Evolutionary conservation across 2,797 vertebrate genomes (phyloP), one percentile per base, ranked within the genome.

Genomic region (Morelia viridis): DNA sequence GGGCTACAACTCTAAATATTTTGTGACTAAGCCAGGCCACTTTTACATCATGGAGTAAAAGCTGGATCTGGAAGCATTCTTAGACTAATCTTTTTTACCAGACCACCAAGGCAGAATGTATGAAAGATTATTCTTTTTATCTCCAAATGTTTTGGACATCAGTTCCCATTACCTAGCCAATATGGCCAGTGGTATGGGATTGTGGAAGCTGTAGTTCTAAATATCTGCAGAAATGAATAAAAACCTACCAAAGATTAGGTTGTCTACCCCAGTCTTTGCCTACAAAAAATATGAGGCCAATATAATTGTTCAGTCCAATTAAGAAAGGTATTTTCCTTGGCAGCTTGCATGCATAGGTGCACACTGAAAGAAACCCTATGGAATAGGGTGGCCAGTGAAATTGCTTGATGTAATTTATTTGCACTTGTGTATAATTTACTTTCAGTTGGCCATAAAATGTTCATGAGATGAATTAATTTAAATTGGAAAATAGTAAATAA

Each of bases 401-500:
- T 92, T 58, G 0, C 41, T 0, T 35, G 90, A 46, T 0, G 92
- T 92, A 58, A 89, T 60, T 80, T 93, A 85, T 85, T 22, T 64
- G 19, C 65, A 0, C 13, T 17, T 31, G 41, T 76, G 46, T 87
- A 10, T 64, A 80, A 35, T 60, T 62, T 15, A 56, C 17, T 92
- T 80, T 87, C 57, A 80, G 50, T 62, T 94, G 92, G 91, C 95
- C 92, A 90, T 89, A 95, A 93, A 93, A 95, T 0, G 13, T 80
- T 46, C 94, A 94, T 95, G 90, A 95, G 95, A 96, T 96, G 93
- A 95, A 97, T 97, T 96, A 95, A 95, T 94, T 96, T 96, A 95
- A 96, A 97, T 96, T 94, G 95, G 94, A 94, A 95, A 93, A 94
- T 95, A 90, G 94, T 95, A 96, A 97, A 93, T 94, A 96, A 95